Percentiles rank a stretch among this genome's conserved stretches.
Evolutionary conservation across 2,113 vertebrate species (phyloP).

Genomic region (Nothobranchius kuhntae): DNA sequence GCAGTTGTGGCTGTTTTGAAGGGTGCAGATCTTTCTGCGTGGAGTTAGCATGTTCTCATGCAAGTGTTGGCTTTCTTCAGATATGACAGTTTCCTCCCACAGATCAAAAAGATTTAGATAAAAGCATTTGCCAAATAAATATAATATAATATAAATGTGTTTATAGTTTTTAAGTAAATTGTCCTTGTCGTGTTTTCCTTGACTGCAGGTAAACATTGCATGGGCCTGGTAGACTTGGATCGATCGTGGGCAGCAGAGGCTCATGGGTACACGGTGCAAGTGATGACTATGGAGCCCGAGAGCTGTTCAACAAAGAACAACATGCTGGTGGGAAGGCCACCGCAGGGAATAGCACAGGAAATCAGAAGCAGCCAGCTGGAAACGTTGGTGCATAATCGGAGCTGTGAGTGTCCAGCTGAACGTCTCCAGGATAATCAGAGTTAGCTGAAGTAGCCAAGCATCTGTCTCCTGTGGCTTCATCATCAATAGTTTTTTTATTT

Average conservation of each 20-base stretch:
- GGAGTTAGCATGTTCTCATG: no score
- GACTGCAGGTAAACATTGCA: slow-evolving; percentile 90
- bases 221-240: slow-evolving; percentile 96
- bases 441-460: slow-evolving; percentile 18
- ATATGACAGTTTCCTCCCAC: no score
- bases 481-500: not conserved
- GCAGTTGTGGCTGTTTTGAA: no score
- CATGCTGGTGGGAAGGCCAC: slow-evolving; percentile 84
- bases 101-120: no score
- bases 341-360: slow-evolving; percentile 7
- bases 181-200: not conserved
- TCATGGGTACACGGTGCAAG: slow-evolving; percentile 83
- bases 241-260: slow-evolving; percentile 89
- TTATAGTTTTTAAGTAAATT: no score
- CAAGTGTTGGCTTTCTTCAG: no score
- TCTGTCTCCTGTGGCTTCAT: slow-evolving; percentile 3
- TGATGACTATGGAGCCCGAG: slow-evolving; percentile 95
- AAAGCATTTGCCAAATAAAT: no score
- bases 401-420: not conserved
- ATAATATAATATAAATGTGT: no score
- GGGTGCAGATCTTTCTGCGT: no score
- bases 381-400: slow-evolving; percentile 27
- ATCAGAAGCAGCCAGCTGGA: slow-evolving; percentile 9
- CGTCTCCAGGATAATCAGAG: slow-evolving; percentile 1
- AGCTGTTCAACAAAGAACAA: slow-evolving; percentile 98